phyloP scores from a whole-genome alignment of 2,888 invertebrate genomes.

The Standfussiana lucernea region DNA sequence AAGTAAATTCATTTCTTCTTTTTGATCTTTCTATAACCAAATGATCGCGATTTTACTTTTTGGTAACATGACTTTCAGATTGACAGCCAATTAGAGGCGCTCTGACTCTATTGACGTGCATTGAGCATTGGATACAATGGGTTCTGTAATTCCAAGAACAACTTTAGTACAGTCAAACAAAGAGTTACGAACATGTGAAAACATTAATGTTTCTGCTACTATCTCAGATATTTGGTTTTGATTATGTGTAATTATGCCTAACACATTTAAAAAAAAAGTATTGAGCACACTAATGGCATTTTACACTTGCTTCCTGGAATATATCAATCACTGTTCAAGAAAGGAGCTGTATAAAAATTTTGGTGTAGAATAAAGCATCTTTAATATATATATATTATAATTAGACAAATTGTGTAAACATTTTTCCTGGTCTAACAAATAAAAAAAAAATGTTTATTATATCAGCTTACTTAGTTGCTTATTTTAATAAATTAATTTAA shows the following conservation, averaged over 20 bases:
- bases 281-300: background rate
- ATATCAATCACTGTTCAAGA: too few relatives aligned
- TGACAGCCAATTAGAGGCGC: background rate
- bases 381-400: background rate
- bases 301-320: too few relatives aligned
- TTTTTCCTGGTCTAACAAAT: background rate
- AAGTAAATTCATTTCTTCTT: background rate
- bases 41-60: conserved; percentile 5
- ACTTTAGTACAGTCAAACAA: background rate
- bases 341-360: too few relatives aligned
- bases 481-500: too few relatives aligned
- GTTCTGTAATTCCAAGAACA: background rate
- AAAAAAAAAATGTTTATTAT: background rate
- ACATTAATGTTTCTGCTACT: background rate
- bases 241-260: background rate
- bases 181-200: background rate
- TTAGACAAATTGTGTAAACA: background rate
- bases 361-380: too few relatives aligned
- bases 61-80: background rate
- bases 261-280: background rate
- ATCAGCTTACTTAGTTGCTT: background rate
- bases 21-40: background rate
- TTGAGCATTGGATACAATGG: background rate
- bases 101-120: background rate
- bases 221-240: background rate